Evolutionary conservation across 2,888 invertebrate species (phyloP), one percentile per base, ranked within the genome.

Genomic region (Lepidochrysops patricia): DNA sequence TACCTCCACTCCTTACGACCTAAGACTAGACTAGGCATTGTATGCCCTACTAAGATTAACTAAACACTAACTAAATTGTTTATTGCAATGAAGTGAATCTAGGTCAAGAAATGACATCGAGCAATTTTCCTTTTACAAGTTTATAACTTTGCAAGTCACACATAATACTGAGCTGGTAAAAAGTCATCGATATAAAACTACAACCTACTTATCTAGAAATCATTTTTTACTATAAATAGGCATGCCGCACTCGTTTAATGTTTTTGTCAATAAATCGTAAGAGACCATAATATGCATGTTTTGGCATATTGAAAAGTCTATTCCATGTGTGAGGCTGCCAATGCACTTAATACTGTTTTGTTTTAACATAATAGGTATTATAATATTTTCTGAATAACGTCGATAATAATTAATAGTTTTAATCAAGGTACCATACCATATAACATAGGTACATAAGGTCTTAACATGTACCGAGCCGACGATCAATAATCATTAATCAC

Each of bases 81-180:
- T 43, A 43, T 43, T 43, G 43, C 43, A 43, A 43, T 43, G 43
- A 23, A 43, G 7, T 1, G 43, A 43, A 23, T 9, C 37, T 9
- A 23, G 19, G 43, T 23, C 43, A 43, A 23, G 9, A 43, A 19
- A 23, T 23, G 19, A 23, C 43, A 9, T 43, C 43, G 19, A 37
- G 37, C 37, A 19, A 43, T 19, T 9, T 43, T 23, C 23, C 29
- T 9, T 29, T 29, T 29, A 29, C 29, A 29, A 29, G 34, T 43
- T 43, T 43, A 19, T 43, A 43, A 43, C 19, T 43, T 43, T 43
- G 19, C 19, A 15, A 19, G 13, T 37, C 13, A 15, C 19, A 19
- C 19, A 25, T 65, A 65, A 65, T 65, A 65, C 87, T 87, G 87
- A 77, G 74, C 79, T 29, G 86, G 86, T 88, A 88, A 85, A 80